These are phyloP conservation scores for Aproaerema taeniolella DNA, from an alignment of 2,888 invertebrate genomes.

Conservation along the genomic window DNA sequence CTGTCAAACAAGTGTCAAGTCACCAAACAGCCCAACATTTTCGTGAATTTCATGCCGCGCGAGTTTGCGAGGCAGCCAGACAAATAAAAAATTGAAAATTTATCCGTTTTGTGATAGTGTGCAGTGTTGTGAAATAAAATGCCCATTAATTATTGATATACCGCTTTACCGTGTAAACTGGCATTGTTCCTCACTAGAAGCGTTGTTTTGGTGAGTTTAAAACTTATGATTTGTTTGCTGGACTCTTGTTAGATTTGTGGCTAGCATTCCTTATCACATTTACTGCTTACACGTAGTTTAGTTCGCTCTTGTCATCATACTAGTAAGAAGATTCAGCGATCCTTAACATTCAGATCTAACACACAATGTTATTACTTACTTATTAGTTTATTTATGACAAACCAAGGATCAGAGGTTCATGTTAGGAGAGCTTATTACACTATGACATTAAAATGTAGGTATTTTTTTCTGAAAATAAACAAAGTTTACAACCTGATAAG, in stretches of 20 bases:
- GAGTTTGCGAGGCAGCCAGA: background rate
- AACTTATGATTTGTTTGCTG: slow-evolving; percentile 26
- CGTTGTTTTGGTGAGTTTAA: slow-evolving; percentile 44
- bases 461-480: too few relatives aligned
- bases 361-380: too few relatives aligned
- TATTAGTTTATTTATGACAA: too few relatives aligned
- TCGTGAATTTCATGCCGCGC: background rate
- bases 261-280: slow-evolving; percentile 41
- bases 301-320: too few relatives aligned
- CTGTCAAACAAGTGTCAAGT: background rate
- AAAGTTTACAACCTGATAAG: too few relatives aligned
- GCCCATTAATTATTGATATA: slow-evolving; percentile 49
- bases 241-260: slow-evolving; percentile 43
- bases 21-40: background rate
- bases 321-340: too few relatives aligned
- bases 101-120: slow-evolving; percentile 54
- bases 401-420: too few relatives aligned
- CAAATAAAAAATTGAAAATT: slow-evolving; percentile 23
- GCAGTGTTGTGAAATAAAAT: slow-evolving; percentile 60
- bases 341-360: too few relatives aligned
- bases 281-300: slow-evolving; percentile 22
- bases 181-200: slow-evolving; percentile 27
- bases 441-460: too few relatives aligned
- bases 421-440: too few relatives aligned
- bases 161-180: slow-evolving; percentile 38